Evolutionary conservation across 2,797 vertebrate genomes (phyloP).

Genomic region (Artibeus lituratus): DNA sequence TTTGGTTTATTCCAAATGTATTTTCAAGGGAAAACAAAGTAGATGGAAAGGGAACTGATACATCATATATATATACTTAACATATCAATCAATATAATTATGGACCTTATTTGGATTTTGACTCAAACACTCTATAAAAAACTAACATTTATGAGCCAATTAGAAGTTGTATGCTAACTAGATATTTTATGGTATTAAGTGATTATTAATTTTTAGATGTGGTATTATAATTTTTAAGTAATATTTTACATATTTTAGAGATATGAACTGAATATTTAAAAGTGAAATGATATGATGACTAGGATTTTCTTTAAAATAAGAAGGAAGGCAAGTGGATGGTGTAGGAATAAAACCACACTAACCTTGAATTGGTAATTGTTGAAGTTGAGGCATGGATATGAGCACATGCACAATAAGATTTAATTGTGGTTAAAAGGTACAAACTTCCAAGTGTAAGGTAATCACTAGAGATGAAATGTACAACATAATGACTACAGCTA

Average conservation of each 20-base stretch:
- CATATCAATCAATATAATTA: neutral
- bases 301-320: neutral
- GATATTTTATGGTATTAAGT: neutral
- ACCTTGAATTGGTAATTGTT: neutral
- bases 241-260: neutral
- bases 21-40: neutral
- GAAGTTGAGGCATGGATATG: neutral
- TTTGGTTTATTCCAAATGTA: neutral
- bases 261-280: neutral
- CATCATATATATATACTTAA: neutral
- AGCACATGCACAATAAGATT: neutral
- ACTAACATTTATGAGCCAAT: neutral
- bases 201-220: neutral
- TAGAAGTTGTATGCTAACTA: neutral
- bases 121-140: neutral
- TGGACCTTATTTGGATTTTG: neutral
- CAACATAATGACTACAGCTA: neutral
- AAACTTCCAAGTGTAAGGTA: neutral
- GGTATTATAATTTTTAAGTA: neutral
- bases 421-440: neutral
- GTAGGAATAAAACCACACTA: neutral
- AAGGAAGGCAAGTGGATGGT: neutral
- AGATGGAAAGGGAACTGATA: no score
- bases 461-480: neutral
- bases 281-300: neutral